A percentile compares a stretch with the other conserved stretches of the same genome.
phyloP scores from a whole-genome alignment of 1,140 invertebrate species.

The Sinella curviseta region DNA sequence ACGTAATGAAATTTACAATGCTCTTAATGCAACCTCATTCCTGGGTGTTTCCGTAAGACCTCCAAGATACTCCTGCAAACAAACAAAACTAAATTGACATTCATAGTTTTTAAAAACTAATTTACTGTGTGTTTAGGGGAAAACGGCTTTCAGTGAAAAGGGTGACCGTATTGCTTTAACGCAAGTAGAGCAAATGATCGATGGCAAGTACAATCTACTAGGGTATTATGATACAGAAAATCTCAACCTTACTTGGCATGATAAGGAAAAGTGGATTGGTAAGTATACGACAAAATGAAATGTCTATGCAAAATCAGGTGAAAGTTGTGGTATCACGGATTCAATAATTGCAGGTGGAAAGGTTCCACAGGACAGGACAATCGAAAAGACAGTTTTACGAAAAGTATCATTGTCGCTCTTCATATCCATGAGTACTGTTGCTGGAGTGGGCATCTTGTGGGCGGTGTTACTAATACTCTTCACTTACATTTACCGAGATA shows the following conservation, averaged over 20 bases:
- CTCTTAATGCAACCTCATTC: constrained; percentile 96
- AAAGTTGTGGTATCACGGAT: neutral
- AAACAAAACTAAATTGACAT: constrained; percentile 15
- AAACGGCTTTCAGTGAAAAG: constrained; percentile 92
- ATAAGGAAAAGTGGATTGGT: constrained; percentile 86
- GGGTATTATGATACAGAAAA: constrained; percentile 94
- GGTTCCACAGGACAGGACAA: constrained; percentile 87
- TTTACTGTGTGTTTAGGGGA: constrained; percentile 65
- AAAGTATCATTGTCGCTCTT: constrained; percentile 85
- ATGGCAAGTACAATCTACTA: constrained; percentile 91
- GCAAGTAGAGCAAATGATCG: constrained; percentile 94
- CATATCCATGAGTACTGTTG: constrained; percentile 85
- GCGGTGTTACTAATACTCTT: constrained; percentile 83
- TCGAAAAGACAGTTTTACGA: constrained; percentile 76
- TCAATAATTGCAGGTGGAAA: constrained; percentile 63
- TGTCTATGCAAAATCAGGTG: neutral
- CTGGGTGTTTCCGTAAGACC: constrained; percentile 90
- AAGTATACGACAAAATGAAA: constrained; percentile 49
- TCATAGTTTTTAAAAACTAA: neutral
- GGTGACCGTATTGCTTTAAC: constrained; percentile 98
- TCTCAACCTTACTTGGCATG: constrained; percentile 91
- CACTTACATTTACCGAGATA: constrained; percentile 83
- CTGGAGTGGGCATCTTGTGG: constrained; percentile 78
- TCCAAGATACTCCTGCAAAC: neutral
- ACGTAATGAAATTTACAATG: constrained; percentile 91